Evolutionary conservation across 2,888 invertebrate genomes (phyloP), one percentile per base, ranked within the genome.

Genomic region (Lagria hirta): DNA sequence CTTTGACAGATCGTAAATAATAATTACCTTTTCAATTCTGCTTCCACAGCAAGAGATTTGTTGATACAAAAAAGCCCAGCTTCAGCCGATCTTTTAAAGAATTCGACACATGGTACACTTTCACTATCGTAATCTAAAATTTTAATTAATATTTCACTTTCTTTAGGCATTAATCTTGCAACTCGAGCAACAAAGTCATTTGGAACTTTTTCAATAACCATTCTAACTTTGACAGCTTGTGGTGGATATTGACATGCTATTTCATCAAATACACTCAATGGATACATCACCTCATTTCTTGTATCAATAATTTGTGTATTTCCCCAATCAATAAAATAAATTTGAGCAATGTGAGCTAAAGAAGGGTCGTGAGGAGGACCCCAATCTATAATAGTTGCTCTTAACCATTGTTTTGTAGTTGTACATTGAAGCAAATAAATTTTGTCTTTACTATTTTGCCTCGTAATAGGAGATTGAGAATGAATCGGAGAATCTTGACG

Each of bases 1-100:
- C n/a, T n/a, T n/a, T n/a, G n/a, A n/a, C n/a, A n/a, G n/a, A n/a
- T n/a, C n/a, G n/a, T n/a, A n/a, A n/a, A n/a, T n/a, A n/a, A n/a
- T n/a, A n/a, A n/a, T n/a, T 48, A 60, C 62, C 47, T 57, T 18
- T 43, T 28, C 14, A 63, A 45, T 47, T 66, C 64, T 4, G 50
- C 52, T 60, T 85, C 84, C 59, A 83, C 73, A 18, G 76, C 70
- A 27, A 88, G 77, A 7, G 82, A 79, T 59, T 81, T 82, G 68
- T 87, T 88, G 45, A 89, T 80, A 41, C 82, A 84, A 57, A 79
- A 81, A 47, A 86, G 72, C 17, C 79, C 75, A 57, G 80, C 79
- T 52, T 78, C 79, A 8, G 77, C 77, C 34, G 80, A 74, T 58
- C 86, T 77, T 58, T 82, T 84, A 69, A 84, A 86, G 35, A 88